These are phyloP conservation scores for Anableps anableps DNA, from an alignment of 2,797 vertebrate genomes.

Conservation along the genomic window DNA sequence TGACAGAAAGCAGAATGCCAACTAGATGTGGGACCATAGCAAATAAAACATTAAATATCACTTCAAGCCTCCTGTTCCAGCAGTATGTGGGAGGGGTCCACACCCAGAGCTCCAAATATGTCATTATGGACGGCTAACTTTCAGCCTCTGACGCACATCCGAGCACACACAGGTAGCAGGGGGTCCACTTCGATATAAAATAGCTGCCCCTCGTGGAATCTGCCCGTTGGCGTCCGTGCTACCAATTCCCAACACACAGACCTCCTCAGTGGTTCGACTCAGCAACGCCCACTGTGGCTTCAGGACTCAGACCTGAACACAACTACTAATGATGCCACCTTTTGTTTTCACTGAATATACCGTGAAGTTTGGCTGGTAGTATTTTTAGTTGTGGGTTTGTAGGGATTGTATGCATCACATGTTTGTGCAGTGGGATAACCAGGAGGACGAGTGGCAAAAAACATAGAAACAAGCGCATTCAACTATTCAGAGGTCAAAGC, in stretches of 20 bases:
- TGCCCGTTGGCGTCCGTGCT: conserved; percentile 21
- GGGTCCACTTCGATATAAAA: conserved; percentile 33
- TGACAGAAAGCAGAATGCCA: not conserved
- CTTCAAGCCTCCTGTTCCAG: not conserved
- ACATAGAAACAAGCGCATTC: conserved; percentile 7
- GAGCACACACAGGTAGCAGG: conserved; percentile 45
- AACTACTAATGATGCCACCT: conserved; percentile 29
- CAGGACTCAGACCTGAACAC: conserved; percentile 37
- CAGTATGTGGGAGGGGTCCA: conserved; percentile 5
- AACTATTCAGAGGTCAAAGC: conserved; percentile 44
- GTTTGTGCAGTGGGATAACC: conserved; percentile 1
- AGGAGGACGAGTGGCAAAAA: conserved; percentile 6
- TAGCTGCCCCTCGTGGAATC: conserved; percentile 24
- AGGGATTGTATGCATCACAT: not conserved
- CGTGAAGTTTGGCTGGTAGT: conserved; percentile 15
- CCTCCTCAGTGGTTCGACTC: conserved; percentile 26
- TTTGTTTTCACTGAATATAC: conserved; percentile 19
- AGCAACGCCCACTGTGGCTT: conserved; percentile 2
- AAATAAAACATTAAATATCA: not conserved
- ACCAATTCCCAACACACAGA: conserved; percentile 16
- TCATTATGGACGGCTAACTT: conserved; percentile 40
- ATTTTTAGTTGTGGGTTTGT: conserved; percentile 39
- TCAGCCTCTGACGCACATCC: conserved; percentile 52
- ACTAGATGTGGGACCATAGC: not conserved
- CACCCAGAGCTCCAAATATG: not conserved